Evolutionary conservation across 1,140 invertebrate genomes (phyloP).

Genomic region (Leucophenga varia): DNA sequence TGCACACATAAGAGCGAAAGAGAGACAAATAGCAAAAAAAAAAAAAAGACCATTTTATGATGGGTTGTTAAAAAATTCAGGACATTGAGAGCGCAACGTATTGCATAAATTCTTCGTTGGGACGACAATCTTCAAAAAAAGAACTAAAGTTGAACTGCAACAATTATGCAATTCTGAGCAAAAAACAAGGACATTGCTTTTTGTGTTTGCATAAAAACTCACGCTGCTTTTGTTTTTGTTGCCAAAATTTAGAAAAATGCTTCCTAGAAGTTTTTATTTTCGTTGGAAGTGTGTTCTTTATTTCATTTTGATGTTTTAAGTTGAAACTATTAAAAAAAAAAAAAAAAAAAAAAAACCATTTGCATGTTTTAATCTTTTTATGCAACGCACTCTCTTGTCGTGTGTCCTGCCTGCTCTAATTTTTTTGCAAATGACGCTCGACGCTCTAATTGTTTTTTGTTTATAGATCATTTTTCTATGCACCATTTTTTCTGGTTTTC

Average conservation of each 20-base stretch:
- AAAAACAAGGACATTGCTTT: slow-evolving; percentile 26
- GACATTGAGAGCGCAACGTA: slow-evolving; percentile 31
- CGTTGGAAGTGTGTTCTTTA: too few relatives aligned
- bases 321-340: too few relatives aligned
- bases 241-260: neutral
- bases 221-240: slow-evolving; percentile 11
- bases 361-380: slow-evolving; percentile 15
- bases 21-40: too few relatives aligned
- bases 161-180: slow-evolving; percentile 32
- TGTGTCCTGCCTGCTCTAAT: slow-evolving; percentile 22
- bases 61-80: slow-evolving; percentile 44
- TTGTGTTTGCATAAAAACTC: slow-evolving; percentile 8
- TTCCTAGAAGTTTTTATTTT: slow-evolving; percentile 23
- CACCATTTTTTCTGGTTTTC: too few relatives aligned
- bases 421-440: slow-evolving; percentile 21
- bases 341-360: too few relatives aligned
- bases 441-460: slow-evolving; percentile 33
- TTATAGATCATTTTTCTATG: neutral
- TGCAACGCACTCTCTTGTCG: neutral
- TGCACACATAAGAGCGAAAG: too few relatives aligned
- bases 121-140: too few relatives aligned
- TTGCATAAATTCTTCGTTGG: neutral
- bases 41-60: slow-evolving; percentile 29
- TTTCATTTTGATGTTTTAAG: slow-evolving; percentile 7
- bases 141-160: too few relatives aligned